Evolutionary conservation across 2,797 vertebrate species (phyloP).

Genomic region (Glyptemys insculpta): DNA sequence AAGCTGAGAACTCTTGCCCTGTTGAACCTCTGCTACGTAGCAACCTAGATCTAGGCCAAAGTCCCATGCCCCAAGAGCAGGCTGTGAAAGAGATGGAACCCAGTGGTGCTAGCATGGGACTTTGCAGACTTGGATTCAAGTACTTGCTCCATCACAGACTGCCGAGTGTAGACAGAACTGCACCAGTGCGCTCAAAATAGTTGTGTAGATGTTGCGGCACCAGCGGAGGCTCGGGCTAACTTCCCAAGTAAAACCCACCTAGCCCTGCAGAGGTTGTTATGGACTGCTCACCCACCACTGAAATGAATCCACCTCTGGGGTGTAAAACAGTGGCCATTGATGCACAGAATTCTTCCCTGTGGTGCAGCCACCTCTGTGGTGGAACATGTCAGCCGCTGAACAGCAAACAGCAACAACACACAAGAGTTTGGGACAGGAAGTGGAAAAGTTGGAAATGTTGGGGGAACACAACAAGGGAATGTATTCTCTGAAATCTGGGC

Average conservation of each 20-base stretch:
- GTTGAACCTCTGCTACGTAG: neutral
- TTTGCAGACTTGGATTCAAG: neutral
- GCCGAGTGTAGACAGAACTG: too few species aligned
- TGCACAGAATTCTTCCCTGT: neutral
- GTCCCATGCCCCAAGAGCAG: neutral
- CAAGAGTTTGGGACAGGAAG: neutral
- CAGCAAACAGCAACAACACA: neutral
- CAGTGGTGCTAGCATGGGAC: neutral
- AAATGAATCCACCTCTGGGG: neutral
- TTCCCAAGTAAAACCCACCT: neutral
- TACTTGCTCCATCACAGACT: neutral
- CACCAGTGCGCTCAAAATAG: neutral
- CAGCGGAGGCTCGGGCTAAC: neutral
- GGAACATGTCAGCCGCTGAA: neutral
- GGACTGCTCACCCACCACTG: neutral
- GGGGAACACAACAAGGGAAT: conserved; percentile 53
- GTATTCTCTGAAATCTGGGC: neutral
- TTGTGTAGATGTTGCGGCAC: neutral
- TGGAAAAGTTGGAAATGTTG: conserved; percentile 26
- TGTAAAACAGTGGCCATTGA: neutral
- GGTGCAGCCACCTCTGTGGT: fast-evolving
- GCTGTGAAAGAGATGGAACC: too few species aligned
- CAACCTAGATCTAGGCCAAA: neutral
- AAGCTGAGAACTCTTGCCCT: neutral
- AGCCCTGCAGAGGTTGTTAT: neutral